phyloP scores from a whole-genome alignment of 2,888 invertebrate genomes.

The Busseola fusca region DNA sequence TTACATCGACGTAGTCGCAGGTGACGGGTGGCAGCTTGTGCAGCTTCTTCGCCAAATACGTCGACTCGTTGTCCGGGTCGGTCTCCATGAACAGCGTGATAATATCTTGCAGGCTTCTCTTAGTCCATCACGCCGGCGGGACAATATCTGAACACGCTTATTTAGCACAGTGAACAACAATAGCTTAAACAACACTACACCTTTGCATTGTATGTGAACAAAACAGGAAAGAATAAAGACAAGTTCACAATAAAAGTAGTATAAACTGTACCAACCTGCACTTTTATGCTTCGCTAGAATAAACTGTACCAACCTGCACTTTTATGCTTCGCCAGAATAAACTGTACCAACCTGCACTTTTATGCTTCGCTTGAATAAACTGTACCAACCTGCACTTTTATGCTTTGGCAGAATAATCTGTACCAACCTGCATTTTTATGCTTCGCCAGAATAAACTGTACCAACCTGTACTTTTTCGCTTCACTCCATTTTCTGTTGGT shows the following conservation, averaged over 20 bases:
- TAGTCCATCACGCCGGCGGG: too few species aligned
- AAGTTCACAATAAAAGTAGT: not conserved
- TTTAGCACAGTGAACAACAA: too few species aligned
- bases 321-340: not conserved
- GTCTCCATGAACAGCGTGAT: too few species aligned
- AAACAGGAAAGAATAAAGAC: not conserved
- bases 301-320: not conserved
- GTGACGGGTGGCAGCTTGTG: too few species aligned
- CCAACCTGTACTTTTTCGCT: conserved; percentile 24
- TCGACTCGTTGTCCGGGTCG: too few species aligned
- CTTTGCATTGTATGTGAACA: not conserved
- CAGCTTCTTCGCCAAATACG: too few species aligned
- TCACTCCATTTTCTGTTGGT: not conserved
- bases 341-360: not conserved
- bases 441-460: not conserved
- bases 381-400: not conserved
- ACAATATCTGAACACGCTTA: too few species aligned
- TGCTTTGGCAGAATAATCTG: not conserved
- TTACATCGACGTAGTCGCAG: too few species aligned
- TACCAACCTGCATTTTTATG: not conserved
- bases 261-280: not conserved
- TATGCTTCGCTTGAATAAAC: not conserved
- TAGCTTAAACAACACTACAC: not conserved
- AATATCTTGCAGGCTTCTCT: too few species aligned
- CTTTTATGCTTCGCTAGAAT: not conserved